Percentiles rank a stretch among this genome's conserved stretches.
phyloP scores from a whole-genome alignment of 2,888 invertebrate species.

The Nomada goodeniana region DNA sequence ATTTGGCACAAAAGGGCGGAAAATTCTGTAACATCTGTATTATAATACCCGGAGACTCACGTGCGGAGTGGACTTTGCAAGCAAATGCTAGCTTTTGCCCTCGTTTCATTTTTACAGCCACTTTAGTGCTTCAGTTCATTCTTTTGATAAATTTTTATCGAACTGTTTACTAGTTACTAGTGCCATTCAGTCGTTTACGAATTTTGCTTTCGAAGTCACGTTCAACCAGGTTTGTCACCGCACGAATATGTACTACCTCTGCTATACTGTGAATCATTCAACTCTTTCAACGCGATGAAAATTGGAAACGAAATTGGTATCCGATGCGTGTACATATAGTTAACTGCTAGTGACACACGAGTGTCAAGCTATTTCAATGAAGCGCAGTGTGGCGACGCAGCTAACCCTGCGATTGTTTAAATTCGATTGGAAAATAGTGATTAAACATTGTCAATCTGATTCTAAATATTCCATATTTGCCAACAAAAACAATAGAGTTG shows the following conservation, averaged over 20 bases:
- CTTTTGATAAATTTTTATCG: neutral
- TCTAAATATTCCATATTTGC: too few species aligned
- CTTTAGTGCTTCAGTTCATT: neutral
- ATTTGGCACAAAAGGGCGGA: too few species aligned
- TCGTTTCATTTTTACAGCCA: neutral
- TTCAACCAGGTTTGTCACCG: neutral
- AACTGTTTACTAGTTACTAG: neutral
- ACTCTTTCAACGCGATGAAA: neutral
- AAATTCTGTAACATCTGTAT: too few species aligned
- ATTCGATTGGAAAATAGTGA: too few species aligned
- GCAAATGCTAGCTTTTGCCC: neutral
- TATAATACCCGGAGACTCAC: neutral
- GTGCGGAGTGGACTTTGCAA: neutral
- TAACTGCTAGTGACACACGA: neutral
- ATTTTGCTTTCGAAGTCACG: constrained; percentile 7
- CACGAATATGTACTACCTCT: neutral
- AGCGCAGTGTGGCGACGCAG: too few species aligned
- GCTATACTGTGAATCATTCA: neutral
- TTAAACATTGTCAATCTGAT: too few species aligned
- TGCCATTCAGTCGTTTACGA: neutral
- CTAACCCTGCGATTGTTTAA: too few species aligned
- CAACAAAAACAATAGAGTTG: too few species aligned
- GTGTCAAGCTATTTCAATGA: constrained; percentile 1
- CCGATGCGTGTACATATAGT: neutral
- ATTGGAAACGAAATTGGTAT: neutral